Evolutionary conservation across 1,140 invertebrate species (phyloP).

Genomic region (Drosophila biarmipes): DNA sequence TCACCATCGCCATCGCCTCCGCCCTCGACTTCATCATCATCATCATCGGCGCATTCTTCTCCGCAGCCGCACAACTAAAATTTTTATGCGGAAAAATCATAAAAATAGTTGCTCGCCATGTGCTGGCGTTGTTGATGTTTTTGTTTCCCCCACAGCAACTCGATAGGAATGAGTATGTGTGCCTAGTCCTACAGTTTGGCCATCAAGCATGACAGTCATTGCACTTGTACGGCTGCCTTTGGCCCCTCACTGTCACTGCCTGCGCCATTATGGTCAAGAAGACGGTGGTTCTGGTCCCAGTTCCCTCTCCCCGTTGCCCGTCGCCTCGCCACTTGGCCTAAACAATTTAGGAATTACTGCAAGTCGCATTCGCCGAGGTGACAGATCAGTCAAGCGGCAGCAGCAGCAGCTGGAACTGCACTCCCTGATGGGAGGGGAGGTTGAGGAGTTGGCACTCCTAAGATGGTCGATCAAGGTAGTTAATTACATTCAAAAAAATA

Average conservation of each 20-base stretch:
- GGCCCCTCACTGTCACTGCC: slow-evolving; percentile 16
- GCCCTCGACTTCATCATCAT: slow-evolving; percentile 3
- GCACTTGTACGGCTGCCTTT: slow-evolving; percentile 70
- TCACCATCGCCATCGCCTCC: slow-evolving; percentile 1
- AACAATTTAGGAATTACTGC: slow-evolving; percentile 58
- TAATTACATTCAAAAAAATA: not conserved
- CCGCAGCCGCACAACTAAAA: slow-evolving; percentile 12
- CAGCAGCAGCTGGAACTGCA: slow-evolving; percentile 15
- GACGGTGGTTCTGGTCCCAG: not conserved
- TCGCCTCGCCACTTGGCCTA: slow-evolving; percentile 19
- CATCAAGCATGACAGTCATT: slow-evolving; percentile 57
- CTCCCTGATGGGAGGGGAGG: slow-evolving; percentile 18
- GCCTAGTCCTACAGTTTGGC: slow-evolving; percentile 23
- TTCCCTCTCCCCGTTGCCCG: not conserved
- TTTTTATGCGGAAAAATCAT: slow-evolving; percentile 68
- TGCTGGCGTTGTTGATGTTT: slow-evolving; percentile 29
- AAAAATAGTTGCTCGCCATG: slow-evolving; percentile 64
- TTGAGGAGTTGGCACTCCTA: slow-evolving; percentile 7
- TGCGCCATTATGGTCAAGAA: slow-evolving; percentile 34
- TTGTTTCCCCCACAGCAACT: slow-evolving; percentile 13
- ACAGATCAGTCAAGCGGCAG: slow-evolving; percentile 34
- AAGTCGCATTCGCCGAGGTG: slow-evolving; percentile 20
- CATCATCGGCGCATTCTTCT: not conserved
- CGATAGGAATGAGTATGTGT: not conserved
- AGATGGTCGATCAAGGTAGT: not conserved